These are phyloP conservation scores for Sesamia nonagrioides DNA, from an alignment of 1,140 invertebrate species.

Conservation along the genomic window DNA sequence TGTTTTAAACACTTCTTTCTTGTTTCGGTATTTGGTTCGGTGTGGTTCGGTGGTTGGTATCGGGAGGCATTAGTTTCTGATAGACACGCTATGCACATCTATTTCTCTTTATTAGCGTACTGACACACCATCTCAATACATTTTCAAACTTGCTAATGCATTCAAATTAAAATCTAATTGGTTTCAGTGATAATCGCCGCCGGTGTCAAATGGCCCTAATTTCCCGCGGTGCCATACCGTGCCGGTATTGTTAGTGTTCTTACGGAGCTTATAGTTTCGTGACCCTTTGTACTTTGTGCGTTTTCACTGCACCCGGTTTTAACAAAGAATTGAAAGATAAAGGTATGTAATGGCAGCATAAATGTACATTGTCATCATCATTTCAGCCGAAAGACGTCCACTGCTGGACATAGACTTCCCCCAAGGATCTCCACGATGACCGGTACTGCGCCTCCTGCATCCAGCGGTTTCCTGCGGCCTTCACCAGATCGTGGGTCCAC, in stretches of 20 bases:
- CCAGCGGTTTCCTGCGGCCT: too few relatives aligned
- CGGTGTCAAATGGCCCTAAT: constrained; percentile 46
- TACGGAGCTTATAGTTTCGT: constrained; percentile 26
- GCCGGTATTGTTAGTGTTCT: constrained; percentile 35
- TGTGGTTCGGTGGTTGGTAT: too few relatives aligned
- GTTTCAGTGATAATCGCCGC: constrained; percentile 36
- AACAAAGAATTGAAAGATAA: too few relatives aligned
- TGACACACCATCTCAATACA: constrained; percentile 1
- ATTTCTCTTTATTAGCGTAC: constrained; percentile 1
- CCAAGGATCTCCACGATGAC: too few relatives aligned
- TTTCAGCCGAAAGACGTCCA: too few relatives aligned
- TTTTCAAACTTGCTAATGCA: constrained; percentile 33
- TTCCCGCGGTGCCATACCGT: constrained; percentile 43
- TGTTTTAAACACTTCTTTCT: too few relatives aligned
- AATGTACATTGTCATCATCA: too few relatives aligned
- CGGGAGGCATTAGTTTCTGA: neutral
- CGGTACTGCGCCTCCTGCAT: too few relatives aligned
- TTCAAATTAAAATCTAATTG: constrained; percentile 36
- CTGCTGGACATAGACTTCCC: too few relatives aligned
- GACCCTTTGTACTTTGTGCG: constrained; percentile 5
- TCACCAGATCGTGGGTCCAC: too few relatives aligned
- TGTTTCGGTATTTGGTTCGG: too few relatives aligned
- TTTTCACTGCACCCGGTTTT: constrained; percentile 26
- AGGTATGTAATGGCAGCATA: too few relatives aligned
- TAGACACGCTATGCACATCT: neutral